A percentile compares a stretch with the other conserved stretches of the same genome.
These are phyloP conservation scores for Lethenteron reissneri DNA, from an alignment of 2,113 vertebrate species.

Conservation along the genomic window DNA sequence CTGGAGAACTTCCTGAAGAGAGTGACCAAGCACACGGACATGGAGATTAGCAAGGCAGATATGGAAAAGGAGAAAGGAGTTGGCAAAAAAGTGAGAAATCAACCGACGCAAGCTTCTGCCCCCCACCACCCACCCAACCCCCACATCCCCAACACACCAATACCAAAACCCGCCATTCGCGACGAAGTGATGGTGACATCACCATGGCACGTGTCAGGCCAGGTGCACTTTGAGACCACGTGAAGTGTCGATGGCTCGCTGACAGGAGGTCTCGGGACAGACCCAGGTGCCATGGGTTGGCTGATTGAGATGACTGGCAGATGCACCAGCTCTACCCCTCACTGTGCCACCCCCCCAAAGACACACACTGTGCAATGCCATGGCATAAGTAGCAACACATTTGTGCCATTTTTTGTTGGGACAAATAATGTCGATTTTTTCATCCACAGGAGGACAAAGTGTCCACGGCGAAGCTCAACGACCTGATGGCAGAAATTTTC, in stretches of 20 bases:
- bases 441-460: conserved; percentile 58
- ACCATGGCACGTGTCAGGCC: too few relatives aligned
- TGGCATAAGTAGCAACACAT: neutral
- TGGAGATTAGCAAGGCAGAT: conserved; percentile 45
- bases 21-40: conserved; percentile 64
- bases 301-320: too few relatives aligned
- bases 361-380: neutral
- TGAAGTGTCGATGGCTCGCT: too few relatives aligned
- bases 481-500: conserved; percentile 91
- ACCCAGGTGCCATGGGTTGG: too few relatives aligned
- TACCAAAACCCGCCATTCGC: too few relatives aligned
- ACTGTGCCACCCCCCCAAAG: too few relatives aligned
- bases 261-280: too few relatives aligned
- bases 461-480: conserved; percentile 79
- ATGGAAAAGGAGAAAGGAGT: conserved; percentile 61
- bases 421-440: neutral
- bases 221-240: too few relatives aligned
- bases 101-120: neutral
- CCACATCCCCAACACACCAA: too few relatives aligned
- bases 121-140: too few relatives aligned
- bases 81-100: conserved; percentile 35
- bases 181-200: too few relatives aligned
- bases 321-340: too few relatives aligned
- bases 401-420: neutral
- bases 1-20: conserved; percentile 63